Base-by-base conservation (phyloP, 2,888 invertebrate genomes). In the Meloe dianella region DNA sequence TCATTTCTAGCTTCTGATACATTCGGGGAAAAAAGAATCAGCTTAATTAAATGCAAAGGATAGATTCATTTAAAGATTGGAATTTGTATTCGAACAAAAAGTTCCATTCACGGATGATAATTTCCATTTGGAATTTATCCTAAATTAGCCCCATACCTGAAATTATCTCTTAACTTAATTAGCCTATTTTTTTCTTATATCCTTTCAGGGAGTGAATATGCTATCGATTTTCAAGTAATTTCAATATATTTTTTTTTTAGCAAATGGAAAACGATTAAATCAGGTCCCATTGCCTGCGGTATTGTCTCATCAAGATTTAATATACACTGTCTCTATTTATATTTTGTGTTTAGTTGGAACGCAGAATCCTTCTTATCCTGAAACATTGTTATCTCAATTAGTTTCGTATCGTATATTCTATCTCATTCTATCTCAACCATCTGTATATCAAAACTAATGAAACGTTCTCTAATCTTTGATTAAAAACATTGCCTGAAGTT, bases 321-420 rank as follows among this genome's bases (percentile, higher is more conserved):
- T 47, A 47, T 47, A 47, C 9, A 47, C 20, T 8, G 20, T 47
- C 20, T 20, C 20, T 20, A 9, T 47, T 47, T 47, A 22, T 47
- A 47, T 47, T 47, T 47, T 20, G 10, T 47, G 20, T 47, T 47
- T 47, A 47, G 20, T 20, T 47, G 47, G 10, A 22, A 20, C 20
- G 20, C 20, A 20, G 20, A 47, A 47, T 20, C 20, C 47, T 20
- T 10, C 27, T 63, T 38, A 58, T 57, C 27, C 41, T 51, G 7
- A 27, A n/a, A 58, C 58, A 17, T 32, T 32, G 32, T n/a, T 22
- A 12, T 58, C 58, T 20, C 29, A 57, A 57, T 57, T 57, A 57
- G 27, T 56, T 27, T 22, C n/a, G 22, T 56, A n/a, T 22, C 22
- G 9, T 35, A 8, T 1, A n/a, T 5, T 22, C 17, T 24, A 7